Evolutionary conservation across 1,140 invertebrate species (phyloP).

Genomic region (Elysia chlorotica): DNA sequence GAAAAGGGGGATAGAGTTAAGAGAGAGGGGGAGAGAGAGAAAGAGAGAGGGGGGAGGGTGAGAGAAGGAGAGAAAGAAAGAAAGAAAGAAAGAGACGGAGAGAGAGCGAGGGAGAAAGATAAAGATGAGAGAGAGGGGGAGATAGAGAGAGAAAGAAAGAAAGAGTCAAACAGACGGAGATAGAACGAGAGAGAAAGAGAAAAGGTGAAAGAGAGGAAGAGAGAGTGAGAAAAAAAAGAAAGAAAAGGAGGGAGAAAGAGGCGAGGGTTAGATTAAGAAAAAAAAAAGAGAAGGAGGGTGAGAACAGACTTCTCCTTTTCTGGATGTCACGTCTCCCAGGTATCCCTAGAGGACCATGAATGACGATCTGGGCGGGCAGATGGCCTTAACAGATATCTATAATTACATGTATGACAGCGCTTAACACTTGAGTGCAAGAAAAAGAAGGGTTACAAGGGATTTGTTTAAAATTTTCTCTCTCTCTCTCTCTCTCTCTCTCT

Average conservation of each 20-base stretch:
- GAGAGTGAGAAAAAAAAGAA: background rate
- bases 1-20: background rate
- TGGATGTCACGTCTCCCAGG: background rate
- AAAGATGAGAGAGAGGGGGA: background rate
- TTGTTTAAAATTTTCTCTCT: too few species aligned
- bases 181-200: background rate
- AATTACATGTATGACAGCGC: too few species aligned
- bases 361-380: background rate
- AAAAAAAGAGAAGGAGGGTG: background rate
- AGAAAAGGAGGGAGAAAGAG: background rate
- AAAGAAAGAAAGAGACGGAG: background rate
- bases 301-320: background rate
- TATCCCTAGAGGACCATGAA: background rate
- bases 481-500: too few species aligned
- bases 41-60: background rate
- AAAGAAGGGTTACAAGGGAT: too few species aligned
- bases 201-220: background rate
- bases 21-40: too few species aligned
- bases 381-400: background rate
- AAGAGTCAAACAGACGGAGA: background rate
- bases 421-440: too few species aligned
- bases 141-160: background rate
- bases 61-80: too few species aligned
- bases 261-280: too few species aligned
- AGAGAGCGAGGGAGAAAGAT: background rate